Base-by-base conservation (phyloP, 2,113 vertebrate genomes). In the Falcunculus frontatus region DNA sequence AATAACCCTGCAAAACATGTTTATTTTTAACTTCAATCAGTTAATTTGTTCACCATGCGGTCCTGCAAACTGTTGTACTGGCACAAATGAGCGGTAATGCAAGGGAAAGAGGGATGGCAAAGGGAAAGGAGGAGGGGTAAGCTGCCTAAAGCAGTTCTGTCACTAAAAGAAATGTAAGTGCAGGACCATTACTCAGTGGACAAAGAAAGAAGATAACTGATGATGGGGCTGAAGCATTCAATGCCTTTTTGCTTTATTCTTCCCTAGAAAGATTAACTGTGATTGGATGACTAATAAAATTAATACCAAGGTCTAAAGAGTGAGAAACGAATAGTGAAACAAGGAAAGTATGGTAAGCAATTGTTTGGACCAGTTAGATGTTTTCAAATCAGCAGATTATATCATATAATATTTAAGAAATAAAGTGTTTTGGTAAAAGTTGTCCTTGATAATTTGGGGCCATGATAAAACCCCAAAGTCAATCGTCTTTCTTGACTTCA, bases 1-100 rank as follows among this genome's bases (percentile, higher is more conserved):
- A 92, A 86, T 67, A 95, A 90, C 30, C 30, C 68, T 78, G 86
- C 21, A 97, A 96, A 95, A 96, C 55, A 84, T 84, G 76, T 95
- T 96, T 95, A 88, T 94, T 95, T 96, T 97, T 92, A 95, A 70
- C 68, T 95, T 74, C 50, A 77, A 73, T 86, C 83, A 55, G 86
- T 81, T 90, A 74, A 93, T 95, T 95, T 92, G 59, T 84, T 93
- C 90, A 78, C 79, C 89, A 93, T 67, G 86, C 2, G 1, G 76
- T 86, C 64, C 79, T 92, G 75, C 92, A 96, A 93, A 95, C 94
- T 96, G 90, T 90, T 7, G 9, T 74, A 74, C 90, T 95, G 92
- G 92, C 94, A 96, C 79, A 95, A 92, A 70, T 23, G 37, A 90
- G 72, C 0, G 0, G 70, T 41, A 93, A 69, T 12, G 25, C 46